These are phyloP conservation scores for Tricholaema leucomelas DNA, from an alignment of 2,113 vertebrate genomes.

Conservation along the genomic window DNA sequence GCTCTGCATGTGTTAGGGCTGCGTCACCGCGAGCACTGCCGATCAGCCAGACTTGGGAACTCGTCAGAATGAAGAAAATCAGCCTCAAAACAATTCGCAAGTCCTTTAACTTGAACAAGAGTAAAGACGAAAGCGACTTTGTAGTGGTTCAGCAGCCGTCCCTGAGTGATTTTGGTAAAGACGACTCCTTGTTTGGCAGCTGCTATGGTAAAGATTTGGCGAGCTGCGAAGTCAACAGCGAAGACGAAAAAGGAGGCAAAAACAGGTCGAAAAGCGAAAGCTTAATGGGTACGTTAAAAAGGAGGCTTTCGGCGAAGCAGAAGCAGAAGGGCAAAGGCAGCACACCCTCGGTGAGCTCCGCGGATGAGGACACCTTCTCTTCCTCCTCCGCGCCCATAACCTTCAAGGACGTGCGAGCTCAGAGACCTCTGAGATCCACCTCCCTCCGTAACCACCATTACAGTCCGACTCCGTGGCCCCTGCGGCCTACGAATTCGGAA, in stretches of 20 bases:
- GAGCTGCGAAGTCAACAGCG: slow-evolving; percentile 84
- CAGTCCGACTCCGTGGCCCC: slow-evolving; percentile 95
- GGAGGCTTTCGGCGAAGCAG: slow-evolving; percentile 94
- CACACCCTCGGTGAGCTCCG: slow-evolving; percentile 78
- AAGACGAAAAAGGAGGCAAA: slow-evolving; percentile 91
- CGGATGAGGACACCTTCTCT: slow-evolving; percentile 91
- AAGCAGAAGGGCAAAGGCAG: slow-evolving; percentile 91
- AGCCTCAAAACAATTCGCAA: slow-evolving; percentile 99
- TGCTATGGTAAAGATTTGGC: slow-evolving; percentile 93
- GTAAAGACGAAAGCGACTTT: slow-evolving; percentile 96
- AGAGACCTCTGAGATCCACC: slow-evolving; percentile 89
- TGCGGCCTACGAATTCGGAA: slow-evolving; percentile 90
- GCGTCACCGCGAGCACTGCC: slow-evolving; percentile 43
- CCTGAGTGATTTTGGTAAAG: slow-evolving; percentile 90
- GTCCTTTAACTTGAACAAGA: slow-evolving; percentile 95
- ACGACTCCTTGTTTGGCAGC: slow-evolving; percentile 91
- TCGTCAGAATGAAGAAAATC: slow-evolving; percentile 98
- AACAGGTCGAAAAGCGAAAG: slow-evolving; percentile 89
- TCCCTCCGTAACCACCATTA: slow-evolving; percentile 95
- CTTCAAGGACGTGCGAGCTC: slow-evolving; percentile 91
- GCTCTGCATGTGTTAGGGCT: slow-evolving; percentile 58
- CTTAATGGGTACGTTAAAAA: slow-evolving; percentile 95
- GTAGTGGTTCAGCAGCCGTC: slow-evolving; percentile 91
- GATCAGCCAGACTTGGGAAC: slow-evolving; percentile 50
- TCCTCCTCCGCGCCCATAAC: slow-evolving; percentile 92